These are phyloP conservation scores for Oligia strigilis DNA, from an alignment of 2,888 invertebrate genomes.

Conservation along the genomic window DNA sequence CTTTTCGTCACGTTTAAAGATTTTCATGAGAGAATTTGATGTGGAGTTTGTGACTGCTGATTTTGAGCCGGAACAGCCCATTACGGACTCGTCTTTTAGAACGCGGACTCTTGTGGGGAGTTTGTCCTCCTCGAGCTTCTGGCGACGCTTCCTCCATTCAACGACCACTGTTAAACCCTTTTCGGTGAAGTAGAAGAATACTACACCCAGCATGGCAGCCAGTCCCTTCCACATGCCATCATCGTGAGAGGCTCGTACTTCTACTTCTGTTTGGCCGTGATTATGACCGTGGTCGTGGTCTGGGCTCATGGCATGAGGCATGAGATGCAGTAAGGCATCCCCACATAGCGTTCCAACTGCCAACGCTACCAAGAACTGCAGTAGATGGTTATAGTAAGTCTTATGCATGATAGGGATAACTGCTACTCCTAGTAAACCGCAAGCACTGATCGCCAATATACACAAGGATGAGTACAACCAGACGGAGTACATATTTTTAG, in stretches of 20 bases:
- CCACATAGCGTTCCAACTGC: slow-evolving; percentile 98
- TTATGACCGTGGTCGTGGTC: slow-evolving; percentile 73
- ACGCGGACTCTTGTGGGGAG: slow-evolving; percentile 93
- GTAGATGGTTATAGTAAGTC: slow-evolving; percentile 95
- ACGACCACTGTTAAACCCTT: slow-evolving; percentile 94
- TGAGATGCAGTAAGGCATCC: slow-evolving; percentile 97
- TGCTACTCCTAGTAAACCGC: slow-evolving; percentile 96
- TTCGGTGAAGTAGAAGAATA: slow-evolving; percentile 97
- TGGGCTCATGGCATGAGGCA: slow-evolving; percentile 95
- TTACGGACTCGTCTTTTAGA: slow-evolving; percentile 92
- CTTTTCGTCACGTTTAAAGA: slow-evolving; percentile 86
- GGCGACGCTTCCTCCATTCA: slow-evolving; percentile 94
- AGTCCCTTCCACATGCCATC: slow-evolving; percentile 96
- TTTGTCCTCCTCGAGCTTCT: slow-evolving; percentile 92
- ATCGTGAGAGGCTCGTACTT: slow-evolving; percentile 86
- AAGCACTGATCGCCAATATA: slow-evolving; percentile 95
- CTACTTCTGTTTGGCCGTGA: slow-evolving; percentile 69
- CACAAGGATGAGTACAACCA: slow-evolving; percentile 96
- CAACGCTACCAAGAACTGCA: slow-evolving; percentile 97
- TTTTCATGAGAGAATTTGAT: slow-evolving; percentile 84
- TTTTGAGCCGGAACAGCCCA: slow-evolving; percentile 84
- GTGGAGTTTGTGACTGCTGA: slow-evolving; percentile 85
- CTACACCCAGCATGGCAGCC: slow-evolving; percentile 95
- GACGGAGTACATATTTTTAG: slow-evolving; percentile 89
- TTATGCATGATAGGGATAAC: slow-evolving; percentile 98